phyloP scores from a whole-genome alignment of 2,797 vertebrate species.

The Spinibarbus caldwelli region DNA sequence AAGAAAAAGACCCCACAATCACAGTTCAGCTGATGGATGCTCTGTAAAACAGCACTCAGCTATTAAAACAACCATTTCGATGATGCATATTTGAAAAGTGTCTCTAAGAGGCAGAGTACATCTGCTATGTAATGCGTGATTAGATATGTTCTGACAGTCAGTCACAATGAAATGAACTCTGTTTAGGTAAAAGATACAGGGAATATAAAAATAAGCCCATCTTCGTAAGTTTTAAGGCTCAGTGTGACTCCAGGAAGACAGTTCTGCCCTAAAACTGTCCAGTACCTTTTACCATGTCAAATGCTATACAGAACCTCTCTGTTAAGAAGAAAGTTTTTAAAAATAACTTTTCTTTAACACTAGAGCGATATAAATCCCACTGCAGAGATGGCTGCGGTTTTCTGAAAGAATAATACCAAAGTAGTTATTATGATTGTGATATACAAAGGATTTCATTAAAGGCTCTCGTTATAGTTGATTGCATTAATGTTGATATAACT shows the following conservation, averaged over 20 bases:
- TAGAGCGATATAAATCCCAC: not conserved
- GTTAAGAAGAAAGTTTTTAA: not conserved
- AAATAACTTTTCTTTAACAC: not conserved
- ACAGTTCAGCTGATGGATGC: not conserved
- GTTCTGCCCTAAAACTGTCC: conserved; percentile 28
- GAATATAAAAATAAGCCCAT: conserved; percentile 14
- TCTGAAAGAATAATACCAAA: not conserved
- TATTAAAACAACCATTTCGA: not conserved
- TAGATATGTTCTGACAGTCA: conserved; percentile 29
- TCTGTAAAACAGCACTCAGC: not conserved
- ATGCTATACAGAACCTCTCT: not conserved
- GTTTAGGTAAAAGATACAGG: conserved; percentile 12
- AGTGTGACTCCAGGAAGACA: not conserved
- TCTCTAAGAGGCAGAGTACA: not conserved
- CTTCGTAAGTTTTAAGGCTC: not conserved
- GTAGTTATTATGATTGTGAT: not conserved
- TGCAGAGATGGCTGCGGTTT: not conserved
- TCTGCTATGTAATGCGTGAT: conserved; percentile 12
- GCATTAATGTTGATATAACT: conserved; percentile 31
- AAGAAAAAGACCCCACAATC: not conserved
- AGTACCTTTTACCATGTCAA: not conserved
- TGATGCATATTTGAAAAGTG: conserved; percentile 10
- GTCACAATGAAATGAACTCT: conserved; percentile 8
- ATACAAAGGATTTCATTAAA: not conserved
- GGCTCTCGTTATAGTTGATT: not conserved